phyloP scores from a whole-genome alignment of 2,888 invertebrate species.

The Lydus trimaculatus region DNA sequence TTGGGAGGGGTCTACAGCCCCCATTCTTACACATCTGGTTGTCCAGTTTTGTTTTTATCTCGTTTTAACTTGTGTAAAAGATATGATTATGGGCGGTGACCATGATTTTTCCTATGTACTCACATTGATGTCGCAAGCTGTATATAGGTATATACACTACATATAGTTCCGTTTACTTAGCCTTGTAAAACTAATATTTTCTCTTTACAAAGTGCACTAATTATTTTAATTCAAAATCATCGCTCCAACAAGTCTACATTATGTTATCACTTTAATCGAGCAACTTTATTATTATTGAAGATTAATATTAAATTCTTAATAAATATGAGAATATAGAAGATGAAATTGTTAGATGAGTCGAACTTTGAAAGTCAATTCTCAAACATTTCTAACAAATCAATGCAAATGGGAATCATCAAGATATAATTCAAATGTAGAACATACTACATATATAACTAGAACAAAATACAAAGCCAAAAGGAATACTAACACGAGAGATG shows the following conservation, averaged over 20 bases:
- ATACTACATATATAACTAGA: conserved; percentile 36
- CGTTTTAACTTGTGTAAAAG: no score
- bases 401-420: conserved; percentile 41
- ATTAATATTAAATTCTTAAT: neutral
- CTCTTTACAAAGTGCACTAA: conserved; percentile 24
- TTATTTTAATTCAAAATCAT: conserved; percentile 27
- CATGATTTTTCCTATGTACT: no score
- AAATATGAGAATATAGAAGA: neutral
- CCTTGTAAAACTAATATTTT: conserved; percentile 44
- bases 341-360: neutral
- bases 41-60: conserved; percentile 43
- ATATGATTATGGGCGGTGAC: no score
- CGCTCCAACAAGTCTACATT: neutral
- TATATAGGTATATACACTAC: neutral
- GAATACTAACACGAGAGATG: conserved; percentile 33
- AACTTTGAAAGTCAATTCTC: neutral
- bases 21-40: no score
- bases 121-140: no score
- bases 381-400: conserved; percentile 27
- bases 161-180: conserved; percentile 44
- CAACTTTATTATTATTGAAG: no score
- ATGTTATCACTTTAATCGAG: no score
- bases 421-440: conserved; percentile 37
- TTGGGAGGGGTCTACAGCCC: no score
- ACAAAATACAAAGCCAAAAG: conserved; percentile 43